phyloP scores from a whole-genome alignment of 2,888 invertebrate species.

The Harmothoe impar region DNA sequence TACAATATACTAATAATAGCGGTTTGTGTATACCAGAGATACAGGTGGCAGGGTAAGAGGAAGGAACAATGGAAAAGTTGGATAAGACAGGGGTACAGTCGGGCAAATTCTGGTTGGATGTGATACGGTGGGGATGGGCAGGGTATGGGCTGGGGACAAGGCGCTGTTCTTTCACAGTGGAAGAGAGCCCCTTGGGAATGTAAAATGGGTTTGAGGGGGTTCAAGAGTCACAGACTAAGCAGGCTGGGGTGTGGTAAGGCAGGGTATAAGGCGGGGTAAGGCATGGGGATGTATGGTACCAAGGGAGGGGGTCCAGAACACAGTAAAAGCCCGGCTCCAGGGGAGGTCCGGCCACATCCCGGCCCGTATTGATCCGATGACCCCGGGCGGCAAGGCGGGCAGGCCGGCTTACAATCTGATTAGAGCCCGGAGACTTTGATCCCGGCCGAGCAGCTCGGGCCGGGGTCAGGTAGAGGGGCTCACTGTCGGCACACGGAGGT shows the following conservation, averaged over 20 bases:
- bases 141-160: background rate
- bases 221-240: too few relatives aligned
- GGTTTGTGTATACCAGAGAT: too few relatives aligned
- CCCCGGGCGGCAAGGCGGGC: background rate
- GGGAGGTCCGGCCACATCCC: background rate
- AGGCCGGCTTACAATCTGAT: slow-evolving; percentile 29
- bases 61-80: too few relatives aligned
- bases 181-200: too few relatives aligned
- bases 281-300: slow-evolving; percentile 7
- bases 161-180: too few relatives aligned
- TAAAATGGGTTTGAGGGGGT: too few relatives aligned
- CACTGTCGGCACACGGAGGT: background rate
- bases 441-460: background rate
- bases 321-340: background rate
- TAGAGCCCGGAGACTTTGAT: slow-evolving; percentile 34
- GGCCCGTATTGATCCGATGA: slow-evolving; percentile 33
- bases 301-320: background rate
- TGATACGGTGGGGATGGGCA: background rate
- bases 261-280: background rate
- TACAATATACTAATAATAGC: too few relatives aligned
- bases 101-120: too few relatives aligned
- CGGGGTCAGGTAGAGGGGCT: background rate
- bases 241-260: background rate
- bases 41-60: too few relatives aligned
- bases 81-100: too few relatives aligned